Evolutionary conservation across 2,888 invertebrate species (phyloP).

Genomic region (Melinaea marsaeus): DNA sequence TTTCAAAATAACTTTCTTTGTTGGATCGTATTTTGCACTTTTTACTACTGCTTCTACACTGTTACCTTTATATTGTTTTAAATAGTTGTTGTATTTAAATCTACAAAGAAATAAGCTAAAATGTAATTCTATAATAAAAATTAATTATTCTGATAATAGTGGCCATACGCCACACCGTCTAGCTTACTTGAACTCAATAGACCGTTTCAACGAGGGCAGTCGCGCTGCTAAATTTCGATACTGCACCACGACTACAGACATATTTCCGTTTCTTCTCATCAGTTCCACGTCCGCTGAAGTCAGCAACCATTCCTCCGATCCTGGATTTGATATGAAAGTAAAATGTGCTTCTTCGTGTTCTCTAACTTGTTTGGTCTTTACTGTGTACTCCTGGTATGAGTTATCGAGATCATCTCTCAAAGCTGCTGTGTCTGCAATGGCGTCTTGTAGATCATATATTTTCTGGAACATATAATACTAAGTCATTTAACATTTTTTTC

Average conservation of each 20-base stretch:
- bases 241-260: conserved; percentile 72
- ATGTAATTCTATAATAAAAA: too few species aligned
- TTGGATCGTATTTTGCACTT: too few species aligned
- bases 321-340: conserved; percentile 44
- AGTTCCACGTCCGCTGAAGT: conserved; percentile 61
- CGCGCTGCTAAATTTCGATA: conserved; percentile 81
- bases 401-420: conserved; percentile 53
- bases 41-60: too few species aligned
- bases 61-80: too few species aligned
- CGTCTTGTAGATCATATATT: conserved; percentile 67
- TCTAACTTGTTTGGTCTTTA: conserved; percentile 50
- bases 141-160: too few species aligned
- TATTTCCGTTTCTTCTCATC: conserved; percentile 50
- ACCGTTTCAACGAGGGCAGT: conserved; percentile 79
- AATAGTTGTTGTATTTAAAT: too few species aligned
- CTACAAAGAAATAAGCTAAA: too few species aligned
- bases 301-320: conserved; percentile 56
- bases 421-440: conserved; percentile 55
- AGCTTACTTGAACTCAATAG: conserved; percentile 80
- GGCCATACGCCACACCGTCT: too few species aligned
- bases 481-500: background rate
- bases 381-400: conserved; percentile 53
- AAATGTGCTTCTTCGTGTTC: conserved; percentile 62
- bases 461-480: conserved; percentile 47
- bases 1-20: too few species aligned